Conservation (phyloP, 2,888 invertebrate species). For the Spodoptera littoralis region DNA sequence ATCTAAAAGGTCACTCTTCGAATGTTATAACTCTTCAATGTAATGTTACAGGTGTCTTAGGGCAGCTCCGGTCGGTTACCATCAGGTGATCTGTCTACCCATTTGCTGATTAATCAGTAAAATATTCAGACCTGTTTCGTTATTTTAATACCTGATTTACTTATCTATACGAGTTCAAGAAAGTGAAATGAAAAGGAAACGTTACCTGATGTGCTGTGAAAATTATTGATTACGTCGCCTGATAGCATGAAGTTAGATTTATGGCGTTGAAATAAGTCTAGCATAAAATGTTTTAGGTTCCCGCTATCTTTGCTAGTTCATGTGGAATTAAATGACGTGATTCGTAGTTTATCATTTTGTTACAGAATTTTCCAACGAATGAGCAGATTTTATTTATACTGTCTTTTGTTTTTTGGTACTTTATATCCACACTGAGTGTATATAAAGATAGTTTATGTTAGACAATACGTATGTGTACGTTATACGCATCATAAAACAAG, state of each 20-base stretch:
- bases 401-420: no score
- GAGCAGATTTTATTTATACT: no score
- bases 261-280: constrained; percentile 1
- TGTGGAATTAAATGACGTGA: constrained; percentile 9
- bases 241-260: constrained; percentile 7
- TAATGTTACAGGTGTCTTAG: no score
- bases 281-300: constrained; percentile 9
- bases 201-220: constrained; percentile 30
- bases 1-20: no score
- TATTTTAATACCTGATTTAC: constrained; percentile 69
- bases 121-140: constrained; percentile 60
- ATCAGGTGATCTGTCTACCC: no score
- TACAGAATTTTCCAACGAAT: no score
- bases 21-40: no score
- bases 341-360: neutral
- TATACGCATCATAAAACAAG: no score
- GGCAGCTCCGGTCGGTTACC: no score
- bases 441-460: no score
- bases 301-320: constrained; percentile 1
- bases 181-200: constrained; percentile 38
- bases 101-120: constrained; percentile 17
- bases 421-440: no score
- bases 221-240: constrained; percentile 31
- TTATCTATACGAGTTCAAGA: constrained; percentile 49
- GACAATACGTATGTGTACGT: no score